phyloP scores from a whole-genome alignment of 2,888 invertebrate genomes.

The Metellina segmentata region DNA sequence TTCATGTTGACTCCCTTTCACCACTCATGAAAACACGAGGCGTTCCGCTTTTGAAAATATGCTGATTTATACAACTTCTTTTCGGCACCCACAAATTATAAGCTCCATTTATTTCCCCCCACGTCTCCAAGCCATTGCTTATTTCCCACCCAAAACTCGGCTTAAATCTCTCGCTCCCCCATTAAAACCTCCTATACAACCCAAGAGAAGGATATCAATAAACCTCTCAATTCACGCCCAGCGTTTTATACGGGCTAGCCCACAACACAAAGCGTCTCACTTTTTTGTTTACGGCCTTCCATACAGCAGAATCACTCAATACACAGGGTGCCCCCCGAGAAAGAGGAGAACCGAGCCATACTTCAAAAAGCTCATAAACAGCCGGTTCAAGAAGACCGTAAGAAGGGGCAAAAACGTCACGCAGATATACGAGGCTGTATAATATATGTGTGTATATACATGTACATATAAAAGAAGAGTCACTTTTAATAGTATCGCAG shows the following conservation, averaged over 20 bases:
- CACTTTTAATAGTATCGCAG: slow-evolving; percentile 73
- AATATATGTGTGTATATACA: slow-evolving; percentile 59
- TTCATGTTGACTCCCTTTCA: neutral
- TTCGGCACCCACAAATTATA: slow-evolving; percentile 23
- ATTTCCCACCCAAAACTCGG: slow-evolving; percentile 28
- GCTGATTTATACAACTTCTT: neutral
- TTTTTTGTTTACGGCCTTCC: slow-evolving; percentile 53
- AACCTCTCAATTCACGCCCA: slow-evolving; percentile 65
- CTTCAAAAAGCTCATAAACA: slow-evolving; percentile 59
- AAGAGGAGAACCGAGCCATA: slow-evolving; percentile 44
- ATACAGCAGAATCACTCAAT: slow-evolving; percentile 57
- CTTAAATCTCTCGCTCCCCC: slow-evolving; percentile 3
- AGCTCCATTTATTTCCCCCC: slow-evolving; percentile 35
- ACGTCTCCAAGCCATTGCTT: neutral
- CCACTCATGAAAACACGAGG: neutral
- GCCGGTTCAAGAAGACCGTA: neutral
- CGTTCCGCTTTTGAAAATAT: neutral
- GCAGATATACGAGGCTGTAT: slow-evolving; percentile 33
- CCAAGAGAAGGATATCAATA: slow-evolving; percentile 31
- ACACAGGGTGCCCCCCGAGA: slow-evolving; percentile 17
- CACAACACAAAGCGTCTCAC: slow-evolving; percentile 33
- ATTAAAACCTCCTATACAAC: slow-evolving; percentile 39
- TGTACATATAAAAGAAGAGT: slow-evolving; percentile 67
- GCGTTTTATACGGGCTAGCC: slow-evolving; percentile 48
- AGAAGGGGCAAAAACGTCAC: slow-evolving; percentile 18